These are phyloP conservation scores for Gavia stellata DNA, from an alignment of 2,113 vertebrate genomes.

Conservation along the genomic window DNA sequence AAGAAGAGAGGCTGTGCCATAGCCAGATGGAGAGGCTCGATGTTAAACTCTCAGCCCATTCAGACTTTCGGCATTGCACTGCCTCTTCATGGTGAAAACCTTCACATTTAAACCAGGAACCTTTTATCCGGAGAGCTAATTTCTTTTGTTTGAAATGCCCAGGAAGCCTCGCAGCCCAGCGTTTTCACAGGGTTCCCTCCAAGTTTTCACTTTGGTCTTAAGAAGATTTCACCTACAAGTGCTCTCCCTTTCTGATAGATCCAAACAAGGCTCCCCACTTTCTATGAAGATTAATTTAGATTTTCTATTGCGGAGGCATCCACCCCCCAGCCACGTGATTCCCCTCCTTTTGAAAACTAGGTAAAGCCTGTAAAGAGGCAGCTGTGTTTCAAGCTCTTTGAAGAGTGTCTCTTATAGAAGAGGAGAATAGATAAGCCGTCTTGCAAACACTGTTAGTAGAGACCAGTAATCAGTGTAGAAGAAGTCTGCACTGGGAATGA, in stretches of 20 bases:
- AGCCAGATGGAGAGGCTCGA: not conserved
- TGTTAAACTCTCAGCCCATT: not conserved
- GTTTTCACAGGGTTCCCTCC: slow-evolving; percentile 55
- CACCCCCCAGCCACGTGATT: slow-evolving; percentile 41
- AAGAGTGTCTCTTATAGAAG: slow-evolving; percentile 65
- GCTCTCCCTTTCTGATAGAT: slow-evolving; percentile 60
- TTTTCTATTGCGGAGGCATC: slow-evolving; percentile 64
- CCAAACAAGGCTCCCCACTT: slow-evolving; percentile 58
- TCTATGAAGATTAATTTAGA: slow-evolving; percentile 71
- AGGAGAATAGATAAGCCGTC: slow-evolving; percentile 73
- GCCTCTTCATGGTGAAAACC: slow-evolving; percentile 22
- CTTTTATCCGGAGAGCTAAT: not conserved
- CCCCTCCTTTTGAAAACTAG: slow-evolving; percentile 59
- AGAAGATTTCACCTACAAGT: slow-evolving; percentile 70
- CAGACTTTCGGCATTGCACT: not conserved
- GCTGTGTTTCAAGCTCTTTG: slow-evolving; percentile 70
- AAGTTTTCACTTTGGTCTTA: slow-evolving; percentile 58
- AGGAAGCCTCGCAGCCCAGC: not conserved
- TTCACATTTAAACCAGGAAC: slow-evolving; percentile 20
- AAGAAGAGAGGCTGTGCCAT: not conserved
- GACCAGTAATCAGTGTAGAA: slow-evolving; percentile 61
- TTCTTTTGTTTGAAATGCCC: slow-evolving; percentile 52
- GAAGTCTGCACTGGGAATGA: slow-evolving; percentile 54
- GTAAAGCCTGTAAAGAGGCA: slow-evolving; percentile 69
- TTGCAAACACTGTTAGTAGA: slow-evolving; percentile 71